phyloP scores from a whole-genome alignment of 1,140 invertebrate genomes.

The Semibalanus balanoides region DNA sequence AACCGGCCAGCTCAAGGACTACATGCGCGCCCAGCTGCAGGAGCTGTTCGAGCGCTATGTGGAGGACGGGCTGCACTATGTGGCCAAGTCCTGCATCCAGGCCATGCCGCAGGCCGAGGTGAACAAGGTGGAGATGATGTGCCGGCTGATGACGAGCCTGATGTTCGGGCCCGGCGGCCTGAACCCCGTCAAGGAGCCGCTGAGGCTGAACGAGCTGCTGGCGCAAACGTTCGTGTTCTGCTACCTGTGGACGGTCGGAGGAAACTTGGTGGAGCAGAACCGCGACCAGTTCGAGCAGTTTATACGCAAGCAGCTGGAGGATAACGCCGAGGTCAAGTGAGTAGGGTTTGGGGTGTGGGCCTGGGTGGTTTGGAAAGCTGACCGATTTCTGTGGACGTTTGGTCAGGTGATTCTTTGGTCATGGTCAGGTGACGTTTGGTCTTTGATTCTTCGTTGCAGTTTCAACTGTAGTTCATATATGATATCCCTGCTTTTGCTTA shows the following conservation, averaged over 20 bases:
- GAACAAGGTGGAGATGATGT: conserved; percentile 58
- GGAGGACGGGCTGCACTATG: conserved; percentile 45
- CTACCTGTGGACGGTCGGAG: conserved; percentile 80
- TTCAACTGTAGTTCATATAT: no score
- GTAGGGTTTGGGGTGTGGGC: no score
- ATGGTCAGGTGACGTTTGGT: no score
- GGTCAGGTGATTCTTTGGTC: no score
- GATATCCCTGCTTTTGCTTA: no score
- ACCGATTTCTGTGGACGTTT: no score
- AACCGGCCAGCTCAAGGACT: conserved; percentile 24
- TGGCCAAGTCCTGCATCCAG: conserved; percentile 44
- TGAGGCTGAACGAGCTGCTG: conserved; percentile 38
- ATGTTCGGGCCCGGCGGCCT: conserved; percentile 26
- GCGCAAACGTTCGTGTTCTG: conserved; percentile 77
- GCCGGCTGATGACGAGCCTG: conserved; percentile 34
- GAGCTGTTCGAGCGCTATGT: conserved; percentile 46
- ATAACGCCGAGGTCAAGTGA: conserved; percentile 42
- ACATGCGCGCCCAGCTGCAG: conserved; percentile 33
- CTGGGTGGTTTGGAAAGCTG: no score
- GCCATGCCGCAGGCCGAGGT: conserved; percentile 60
- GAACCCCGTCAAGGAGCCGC: conserved; percentile 31
- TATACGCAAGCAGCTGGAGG: conserved; percentile 26
- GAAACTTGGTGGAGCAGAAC: conserved; percentile 52
- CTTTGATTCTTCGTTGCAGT: no score
- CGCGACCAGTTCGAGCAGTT: conserved; percentile 63